Percentiles rank a stretch among this genome's conserved stretches.
Conservation (phyloP, 1,140 invertebrate species). For the Philotrypesis tridentata region DNA sequence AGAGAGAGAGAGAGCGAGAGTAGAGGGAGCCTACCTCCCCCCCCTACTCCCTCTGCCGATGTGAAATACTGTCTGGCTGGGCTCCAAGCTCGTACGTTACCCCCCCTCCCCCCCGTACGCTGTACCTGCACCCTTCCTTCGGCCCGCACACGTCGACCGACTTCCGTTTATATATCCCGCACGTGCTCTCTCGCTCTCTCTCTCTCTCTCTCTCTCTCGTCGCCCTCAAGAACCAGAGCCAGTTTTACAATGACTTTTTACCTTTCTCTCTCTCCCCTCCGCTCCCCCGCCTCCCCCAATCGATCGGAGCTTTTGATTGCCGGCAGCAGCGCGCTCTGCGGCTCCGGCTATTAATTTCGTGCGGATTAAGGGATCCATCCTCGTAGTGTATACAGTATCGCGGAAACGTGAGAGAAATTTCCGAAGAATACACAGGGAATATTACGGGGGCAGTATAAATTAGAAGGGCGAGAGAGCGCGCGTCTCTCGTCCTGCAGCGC, state of each 20-base stretch:
- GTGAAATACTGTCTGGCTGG: conserved; percentile 66
- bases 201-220: too few relatives aligned
- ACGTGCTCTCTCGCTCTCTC: not conserved
- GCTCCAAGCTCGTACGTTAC: conserved; percentile 65
- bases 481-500: too few relatives aligned
- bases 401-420: not conserved
- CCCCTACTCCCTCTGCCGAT: conserved; percentile 51
- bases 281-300: too few relatives aligned
- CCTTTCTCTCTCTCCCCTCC: too few relatives aligned
- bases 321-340: too few relatives aligned
- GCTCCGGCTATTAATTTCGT: conserved; percentile 10
- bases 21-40: too few relatives aligned
- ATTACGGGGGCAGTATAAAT: conserved; percentile 9
- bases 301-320: not conserved
- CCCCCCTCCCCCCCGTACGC: conserved; percentile 62
- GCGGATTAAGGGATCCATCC: not conserved
- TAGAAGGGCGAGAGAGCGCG: too few relatives aligned
- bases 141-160: conserved; percentile 41
- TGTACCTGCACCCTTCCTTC: conserved; percentile 56
- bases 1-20: too few relatives aligned
- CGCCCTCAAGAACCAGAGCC: not conserved
- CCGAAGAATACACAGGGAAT: not conserved
- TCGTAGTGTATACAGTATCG: not conserved
- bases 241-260: conserved; percentile 11
- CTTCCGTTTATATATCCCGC: conserved; percentile 38